Percentiles rank a stretch among this genome's conserved stretches.
phyloP scores from a whole-genome alignment of 2,797 vertebrate genomes.

The Gambelia wislizenii region DNA sequence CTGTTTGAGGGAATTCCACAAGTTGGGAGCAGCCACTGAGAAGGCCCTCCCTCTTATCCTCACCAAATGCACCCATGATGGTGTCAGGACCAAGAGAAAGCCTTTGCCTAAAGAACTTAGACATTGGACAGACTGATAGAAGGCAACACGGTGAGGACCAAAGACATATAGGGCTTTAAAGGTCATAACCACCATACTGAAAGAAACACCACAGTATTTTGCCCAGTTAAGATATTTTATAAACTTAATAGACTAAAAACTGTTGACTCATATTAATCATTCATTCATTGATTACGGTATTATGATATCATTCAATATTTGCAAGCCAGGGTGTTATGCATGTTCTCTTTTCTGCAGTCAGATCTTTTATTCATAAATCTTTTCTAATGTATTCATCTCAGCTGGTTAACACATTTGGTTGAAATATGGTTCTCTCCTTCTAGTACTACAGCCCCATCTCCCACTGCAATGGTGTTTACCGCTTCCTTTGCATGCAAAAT shows the following conservation, averaged over 20 bases:
- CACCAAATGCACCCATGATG: too few species aligned
- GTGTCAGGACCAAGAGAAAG: too few species aligned
- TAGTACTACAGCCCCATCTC: not conserved
- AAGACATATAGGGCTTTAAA: too few species aligned
- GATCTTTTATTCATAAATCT: not conserved
- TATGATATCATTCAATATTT: not conserved
- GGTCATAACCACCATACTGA: not conserved
- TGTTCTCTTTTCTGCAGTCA: not conserved
- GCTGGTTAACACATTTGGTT: not conserved
- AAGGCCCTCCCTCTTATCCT: too few species aligned
- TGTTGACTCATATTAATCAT: not conserved
- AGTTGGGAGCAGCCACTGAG: too few species aligned
- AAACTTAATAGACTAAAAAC: not conserved
- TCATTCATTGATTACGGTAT: not conserved
- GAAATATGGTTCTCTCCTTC: not conserved
- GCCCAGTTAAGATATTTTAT: not conserved
- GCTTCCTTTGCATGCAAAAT: not conserved
- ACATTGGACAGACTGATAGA: too few species aligned
- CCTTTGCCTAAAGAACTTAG: too few species aligned
- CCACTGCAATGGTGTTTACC: not conserved
- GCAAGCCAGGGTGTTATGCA: not conserved
- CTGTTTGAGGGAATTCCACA: too few species aligned
- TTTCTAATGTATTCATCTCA: not conserved
- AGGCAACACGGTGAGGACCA: too few species aligned
- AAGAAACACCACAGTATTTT: slow-evolving; percentile 6